These are phyloP conservation scores for Capricornis sumatraensis DNA, from an alignment of 2,113 vertebrate species.

Conservation along the genomic window DNA sequence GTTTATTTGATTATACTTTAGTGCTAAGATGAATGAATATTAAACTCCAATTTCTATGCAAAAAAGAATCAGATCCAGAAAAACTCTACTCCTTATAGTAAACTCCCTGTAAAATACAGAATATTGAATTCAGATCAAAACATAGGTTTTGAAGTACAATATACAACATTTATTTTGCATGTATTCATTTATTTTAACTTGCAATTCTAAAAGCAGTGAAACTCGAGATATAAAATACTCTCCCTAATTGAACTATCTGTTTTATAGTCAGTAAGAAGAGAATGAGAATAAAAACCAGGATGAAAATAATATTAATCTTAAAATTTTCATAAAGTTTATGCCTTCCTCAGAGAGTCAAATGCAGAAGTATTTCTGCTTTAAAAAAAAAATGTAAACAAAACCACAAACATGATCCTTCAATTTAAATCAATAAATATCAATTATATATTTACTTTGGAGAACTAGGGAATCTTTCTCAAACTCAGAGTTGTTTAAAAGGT, in stretches of 20 bases:
- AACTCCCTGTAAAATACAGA: slow-evolving; percentile 22
- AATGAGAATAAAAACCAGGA: neutral
- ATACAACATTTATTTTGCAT: neutral
- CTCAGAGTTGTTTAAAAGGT: neutral
- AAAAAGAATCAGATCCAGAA: slow-evolving; percentile 12
- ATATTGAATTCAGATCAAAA: slow-evolving; percentile 38
- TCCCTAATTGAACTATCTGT: neutral
- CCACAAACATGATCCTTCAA: neutral
- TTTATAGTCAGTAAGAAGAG: neutral
- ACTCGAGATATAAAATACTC: neutral
- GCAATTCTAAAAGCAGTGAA: neutral
- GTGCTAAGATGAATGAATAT: slow-evolving; percentile 57
- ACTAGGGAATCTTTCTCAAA: neutral
- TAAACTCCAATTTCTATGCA: slow-evolving; percentile 43
- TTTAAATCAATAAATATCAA: neutral
- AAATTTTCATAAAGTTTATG: neutral
- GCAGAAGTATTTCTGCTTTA: neutral
- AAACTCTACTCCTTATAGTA: slow-evolving; percentile 21
- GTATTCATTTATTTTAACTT: slow-evolving; percentile 40
- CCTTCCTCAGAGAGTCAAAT: neutral
- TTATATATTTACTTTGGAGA: neutral
- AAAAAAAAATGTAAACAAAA: neutral
- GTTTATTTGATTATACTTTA: slow-evolving; percentile 63
- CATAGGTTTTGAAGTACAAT: slow-evolving; percentile 5
- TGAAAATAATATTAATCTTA: neutral